Conservation (phyloP, 2,113 vertebrate genomes). For the Pantherophis guttatus region DNA sequence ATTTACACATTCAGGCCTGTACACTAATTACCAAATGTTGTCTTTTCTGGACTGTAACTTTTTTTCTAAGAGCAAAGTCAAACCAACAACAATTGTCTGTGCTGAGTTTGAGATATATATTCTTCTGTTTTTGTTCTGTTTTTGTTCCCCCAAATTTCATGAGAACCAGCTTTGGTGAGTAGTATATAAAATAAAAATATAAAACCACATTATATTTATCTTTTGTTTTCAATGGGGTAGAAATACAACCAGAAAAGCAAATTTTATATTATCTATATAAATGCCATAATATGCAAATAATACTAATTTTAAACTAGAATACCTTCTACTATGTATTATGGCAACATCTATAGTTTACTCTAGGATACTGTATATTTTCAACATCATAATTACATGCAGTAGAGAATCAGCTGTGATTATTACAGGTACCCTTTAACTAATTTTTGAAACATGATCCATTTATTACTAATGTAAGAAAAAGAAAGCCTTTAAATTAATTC, state of each 20-base stretch:
- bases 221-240: background rate
- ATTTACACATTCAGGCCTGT: slow-evolving; percentile 24
- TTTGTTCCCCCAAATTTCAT: slow-evolving; percentile 7
- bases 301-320: slow-evolving; percentile 16
- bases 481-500: background rate
- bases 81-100: slow-evolving; percentile 50
- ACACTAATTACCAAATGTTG: slow-evolving; percentile 33
- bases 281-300: background rate
- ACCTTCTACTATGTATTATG: background rate
- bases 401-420: background rate
- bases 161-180: slow-evolving; percentile 50
- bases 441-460: background rate
- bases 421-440: background rate
- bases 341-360: background rate
- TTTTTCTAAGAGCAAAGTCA: slow-evolving; percentile 41
- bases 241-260: slow-evolving; percentile 27
- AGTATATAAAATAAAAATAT: slow-evolving; percentile 47
- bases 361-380: slow-evolving; percentile 7
- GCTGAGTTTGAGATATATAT: slow-evolving; percentile 38
- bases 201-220: slow-evolving; percentile 37
- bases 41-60: slow-evolving; percentile 36
- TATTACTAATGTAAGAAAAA: background rate
- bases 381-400: background rate
- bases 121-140: slow-evolving; percentile 14
- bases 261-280: slow-evolving; percentile 34